Evolutionary conservation across 2,113 vertebrate species (phyloP), one percentile per base, ranked within the genome.

Genomic region (Motacilla alba): DNA sequence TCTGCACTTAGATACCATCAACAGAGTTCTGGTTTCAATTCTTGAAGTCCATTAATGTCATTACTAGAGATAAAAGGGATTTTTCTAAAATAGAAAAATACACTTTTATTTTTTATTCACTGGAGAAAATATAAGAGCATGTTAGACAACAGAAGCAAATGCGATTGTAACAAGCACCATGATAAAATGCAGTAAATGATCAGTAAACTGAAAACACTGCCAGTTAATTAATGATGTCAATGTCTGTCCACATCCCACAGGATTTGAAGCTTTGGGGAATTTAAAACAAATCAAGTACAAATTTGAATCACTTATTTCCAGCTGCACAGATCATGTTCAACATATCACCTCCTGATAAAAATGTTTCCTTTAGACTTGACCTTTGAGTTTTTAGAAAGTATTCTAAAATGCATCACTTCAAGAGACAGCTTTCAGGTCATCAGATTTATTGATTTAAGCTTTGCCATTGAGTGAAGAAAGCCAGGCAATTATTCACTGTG

Each of bases 401-500:
- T 82, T 89, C 63, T 63, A 60, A 95, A 91, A 93, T 33, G 15
- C 47, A 63, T 64, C 52, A 58, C 68, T 93, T 80, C 49, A 80
- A 75, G 49, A 89, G 43, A 49, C 53, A 49, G 47, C 39, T 88
- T 93, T 84, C 84, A 63, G 49, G 47, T 86, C 72, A 81, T 63
- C 70, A 49, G 41, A 80, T 76, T 86, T 94, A 94, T 94, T 63
- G 62, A 83, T 87, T 93, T 87, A 82, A 95, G 66, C 76, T 77
- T 80, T 69, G n/a, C 37, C 37, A 86, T 59, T 14, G 67, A 76
- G 66, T 24, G 44, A 82, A 66, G 58, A 91, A 91, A 88, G 30
- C 17, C 59, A 93, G 55, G 75, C 37, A 50, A 72, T 93, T 87
- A 76, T 66, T 91, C 87, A 87, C 46, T 26, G 14, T 2, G 4